Conservation (phyloP, 1,140 invertebrate genomes). For the Cecropterus lyciades region DNA sequence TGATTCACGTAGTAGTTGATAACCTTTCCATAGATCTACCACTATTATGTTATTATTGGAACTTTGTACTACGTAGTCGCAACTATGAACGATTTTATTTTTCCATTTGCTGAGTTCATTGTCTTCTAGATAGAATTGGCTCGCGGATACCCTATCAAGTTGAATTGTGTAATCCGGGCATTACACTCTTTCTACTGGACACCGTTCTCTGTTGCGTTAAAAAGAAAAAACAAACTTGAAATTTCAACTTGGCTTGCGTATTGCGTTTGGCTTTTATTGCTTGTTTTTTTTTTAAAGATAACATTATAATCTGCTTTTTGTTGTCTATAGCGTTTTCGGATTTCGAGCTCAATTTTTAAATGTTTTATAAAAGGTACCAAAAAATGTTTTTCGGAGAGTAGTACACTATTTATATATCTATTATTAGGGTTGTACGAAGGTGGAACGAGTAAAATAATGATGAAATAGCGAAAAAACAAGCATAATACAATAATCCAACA, state of each 20-base stretch:
- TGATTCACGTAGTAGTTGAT: background rate
- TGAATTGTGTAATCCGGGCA: slow-evolving; percentile 31
- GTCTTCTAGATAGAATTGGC: slow-evolving; percentile 31
- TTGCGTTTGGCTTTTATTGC: background rate
- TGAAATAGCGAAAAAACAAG: too few relatives aligned
- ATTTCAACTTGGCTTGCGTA: slow-evolving; percentile 9
- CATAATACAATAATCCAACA: too few relatives aligned
- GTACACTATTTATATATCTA: too few relatives aligned
- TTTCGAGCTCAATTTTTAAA: background rate
- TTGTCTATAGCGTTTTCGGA: background rate
- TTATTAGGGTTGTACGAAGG: too few relatives aligned
- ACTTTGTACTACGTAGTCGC: background rate
- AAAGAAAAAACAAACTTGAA: slow-evolving; percentile 19
- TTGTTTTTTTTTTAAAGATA: slow-evolving; percentile 13
- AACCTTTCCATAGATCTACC: background rate
- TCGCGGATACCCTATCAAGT: slow-evolving; percentile 30
- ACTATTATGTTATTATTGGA: background rate
- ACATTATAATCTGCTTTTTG: background rate
- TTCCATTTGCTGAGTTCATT: slow-evolving; percentile 30
- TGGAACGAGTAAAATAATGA: too few relatives aligned
- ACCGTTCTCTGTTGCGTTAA: slow-evolving; percentile 18
- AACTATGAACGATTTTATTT: slow-evolving; percentile 9
- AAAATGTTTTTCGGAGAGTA: too few relatives aligned
- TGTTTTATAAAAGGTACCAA: background rate
- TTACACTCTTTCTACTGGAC: slow-evolving; percentile 27